Evolutionary conservation across 2,797 vertebrate species (phyloP).

Genomic region (Clangula hyemalis): DNA sequence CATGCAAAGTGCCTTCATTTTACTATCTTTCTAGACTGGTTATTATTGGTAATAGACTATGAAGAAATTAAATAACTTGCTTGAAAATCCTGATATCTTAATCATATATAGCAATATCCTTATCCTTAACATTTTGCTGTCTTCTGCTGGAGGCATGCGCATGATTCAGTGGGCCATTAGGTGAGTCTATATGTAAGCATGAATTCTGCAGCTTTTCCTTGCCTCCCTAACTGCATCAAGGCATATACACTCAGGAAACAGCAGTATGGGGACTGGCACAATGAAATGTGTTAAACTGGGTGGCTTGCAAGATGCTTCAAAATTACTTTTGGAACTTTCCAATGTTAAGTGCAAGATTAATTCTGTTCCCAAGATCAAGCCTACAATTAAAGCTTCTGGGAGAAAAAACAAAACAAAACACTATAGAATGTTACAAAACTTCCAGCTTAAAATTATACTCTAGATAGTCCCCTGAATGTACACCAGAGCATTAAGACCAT

Average conservation of each 20-base stretch:
- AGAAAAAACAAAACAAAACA: neutral
- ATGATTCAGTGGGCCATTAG: neutral
- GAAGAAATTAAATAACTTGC: no score
- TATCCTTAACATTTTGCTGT: neutral
- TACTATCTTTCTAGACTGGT: no score
- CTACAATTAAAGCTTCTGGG: neutral
- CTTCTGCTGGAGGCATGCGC: neutral
- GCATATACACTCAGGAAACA: neutral
- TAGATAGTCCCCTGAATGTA: neutral
- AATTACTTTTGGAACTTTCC: neutral
- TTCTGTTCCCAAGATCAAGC: neutral
- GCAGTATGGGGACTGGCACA: neutral
- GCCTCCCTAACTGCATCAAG: neutral
- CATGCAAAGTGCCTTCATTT: neutral
- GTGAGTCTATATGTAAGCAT: neutral
- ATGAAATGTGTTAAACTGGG: neutral
- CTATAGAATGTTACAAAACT: neutral
- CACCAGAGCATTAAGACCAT: neutral
- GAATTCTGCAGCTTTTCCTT: neutral
- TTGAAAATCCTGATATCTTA: neutral
- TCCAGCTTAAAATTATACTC: neutral
- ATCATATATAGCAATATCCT: neutral
- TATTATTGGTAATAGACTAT: no score
- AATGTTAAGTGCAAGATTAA: neutral
- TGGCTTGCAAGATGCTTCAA: neutral